phyloP scores from a whole-genome alignment of 2,888 invertebrate species.

The Plebejus argus region DNA sequence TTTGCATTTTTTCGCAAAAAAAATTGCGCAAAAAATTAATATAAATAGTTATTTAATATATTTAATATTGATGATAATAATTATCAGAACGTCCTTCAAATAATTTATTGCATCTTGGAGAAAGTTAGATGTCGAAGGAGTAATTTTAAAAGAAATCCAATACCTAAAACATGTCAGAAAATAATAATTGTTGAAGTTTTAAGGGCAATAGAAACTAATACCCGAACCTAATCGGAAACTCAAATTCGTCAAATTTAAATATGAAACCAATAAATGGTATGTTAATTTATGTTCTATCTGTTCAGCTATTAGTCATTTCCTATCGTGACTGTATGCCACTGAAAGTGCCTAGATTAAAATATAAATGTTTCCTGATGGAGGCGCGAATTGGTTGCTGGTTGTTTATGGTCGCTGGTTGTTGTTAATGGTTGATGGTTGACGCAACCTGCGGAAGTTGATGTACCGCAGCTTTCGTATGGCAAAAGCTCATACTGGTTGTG shows the following conservation, averaged over 20 bases:
- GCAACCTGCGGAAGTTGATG: constrained; percentile 19
- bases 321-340: not conserved
- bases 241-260: not conserved
- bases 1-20: not conserved
- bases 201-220: not conserved
- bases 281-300: not conserved
- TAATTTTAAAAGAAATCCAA: too few relatives aligned
- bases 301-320: not conserved
- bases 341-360: constrained; percentile 4
- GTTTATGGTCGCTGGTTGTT: too few relatives aligned
- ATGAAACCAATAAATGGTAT: not conserved
- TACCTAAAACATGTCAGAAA: too few relatives aligned
- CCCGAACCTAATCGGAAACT: not conserved
- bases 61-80: too few relatives aligned
- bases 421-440: not conserved
- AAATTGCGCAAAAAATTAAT: too few relatives aligned
- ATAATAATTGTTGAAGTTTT: not conserved
- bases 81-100: too few relatives aligned
- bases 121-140: too few relatives aligned
- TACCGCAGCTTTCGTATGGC: constrained; percentile 17
- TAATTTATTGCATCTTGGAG: too few relatives aligned
- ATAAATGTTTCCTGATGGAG: constrained; percentile 17
- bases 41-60: too few relatives aligned
- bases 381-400: not conserved
- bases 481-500: constrained; percentile 9